Evolutionary conservation across 2,113 vertebrate species (phyloP), one percentile per base, ranked within the genome.

Genomic region (Mirounga angustirostris): DNA sequence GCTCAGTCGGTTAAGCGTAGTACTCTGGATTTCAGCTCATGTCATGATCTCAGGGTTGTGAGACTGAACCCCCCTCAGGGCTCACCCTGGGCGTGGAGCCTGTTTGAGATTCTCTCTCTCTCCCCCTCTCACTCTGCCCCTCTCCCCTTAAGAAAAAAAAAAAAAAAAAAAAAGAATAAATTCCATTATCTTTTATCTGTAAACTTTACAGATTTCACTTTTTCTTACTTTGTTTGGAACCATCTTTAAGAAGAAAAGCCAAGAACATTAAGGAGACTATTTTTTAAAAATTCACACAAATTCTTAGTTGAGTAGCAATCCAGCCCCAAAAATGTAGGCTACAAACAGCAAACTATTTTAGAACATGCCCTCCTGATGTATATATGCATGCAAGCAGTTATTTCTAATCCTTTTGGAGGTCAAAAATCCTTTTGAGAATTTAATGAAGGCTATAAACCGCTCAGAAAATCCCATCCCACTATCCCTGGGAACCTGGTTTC

Each of bases 181-280:
- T 74, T 58, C 63, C 52, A 71, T 65, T 63, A 59, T 43, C n/a
- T 61, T 83, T 50, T 86, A 13, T 67, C 79, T 89, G 7, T 56
- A 95, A 80, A 59, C 13, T 86, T 81, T 58, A 97, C 2, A 30
- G 14, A 61, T 28, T 74, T 92, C 43, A 61, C 63, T 80, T 92
- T 86, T 43, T 63, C 94, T 61, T 43, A 54, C 61, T 73, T 71
- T 78, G 46, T 76, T 50, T 86, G 11, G n/a, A 89, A 69, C 54
- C 28, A 93, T 69, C 14, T 86, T 86, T 86, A 96, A 12, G 7
- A 63, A 81, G 63, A 93, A 94, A 95, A 86, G 26, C 15, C 73
- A 97, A 95, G 18, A 81, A 50, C 21, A 67, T 28, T 24, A 93
- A 22, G 26, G 40, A 50, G 26, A 85, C 30, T 21, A 79, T 9